Conservation (phyloP, 2,113 vertebrate genomes). For the Nothocercus julius region DNA sequence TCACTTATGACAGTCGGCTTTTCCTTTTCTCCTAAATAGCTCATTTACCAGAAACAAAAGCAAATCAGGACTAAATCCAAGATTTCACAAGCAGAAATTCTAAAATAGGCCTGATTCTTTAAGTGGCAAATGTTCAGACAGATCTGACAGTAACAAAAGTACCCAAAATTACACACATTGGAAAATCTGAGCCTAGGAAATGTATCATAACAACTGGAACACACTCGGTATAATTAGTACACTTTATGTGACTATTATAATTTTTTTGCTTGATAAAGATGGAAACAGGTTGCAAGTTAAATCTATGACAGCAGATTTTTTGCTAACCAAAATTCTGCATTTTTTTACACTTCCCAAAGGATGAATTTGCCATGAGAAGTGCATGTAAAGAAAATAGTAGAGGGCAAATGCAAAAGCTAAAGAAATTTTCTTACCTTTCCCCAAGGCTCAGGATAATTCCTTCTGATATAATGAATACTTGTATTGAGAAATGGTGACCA, state of each 20-base stretch:
- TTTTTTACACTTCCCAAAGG: background rate
- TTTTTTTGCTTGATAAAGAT: background rate
- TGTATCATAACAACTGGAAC: background rate
- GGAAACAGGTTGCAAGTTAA: background rate
- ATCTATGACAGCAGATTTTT: background rate
- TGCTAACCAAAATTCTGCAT: background rate
- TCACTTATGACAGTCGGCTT: background rate
- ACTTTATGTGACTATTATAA: background rate
- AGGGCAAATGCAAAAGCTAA: background rate
- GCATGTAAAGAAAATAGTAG: background rate
- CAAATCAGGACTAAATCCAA: background rate
- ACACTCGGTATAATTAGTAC: background rate
- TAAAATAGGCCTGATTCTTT: background rate
- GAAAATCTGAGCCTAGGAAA: background rate
- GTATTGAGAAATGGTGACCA: slow-evolving; percentile 82
- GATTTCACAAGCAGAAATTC: background rate
- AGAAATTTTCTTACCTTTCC: slow-evolving; percentile 62
- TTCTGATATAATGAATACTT: slow-evolving; percentile 78
- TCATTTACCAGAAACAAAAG: background rate
- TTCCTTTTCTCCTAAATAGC: background rate
- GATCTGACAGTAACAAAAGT: background rate
- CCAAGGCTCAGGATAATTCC: slow-evolving; percentile 79
- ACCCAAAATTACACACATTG: background rate
- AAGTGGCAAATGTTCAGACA: background rate
- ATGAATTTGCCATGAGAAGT: background rate